Base-by-base conservation (phyloP, 1,140 invertebrate species). In the Brachionus sp. region DNA sequence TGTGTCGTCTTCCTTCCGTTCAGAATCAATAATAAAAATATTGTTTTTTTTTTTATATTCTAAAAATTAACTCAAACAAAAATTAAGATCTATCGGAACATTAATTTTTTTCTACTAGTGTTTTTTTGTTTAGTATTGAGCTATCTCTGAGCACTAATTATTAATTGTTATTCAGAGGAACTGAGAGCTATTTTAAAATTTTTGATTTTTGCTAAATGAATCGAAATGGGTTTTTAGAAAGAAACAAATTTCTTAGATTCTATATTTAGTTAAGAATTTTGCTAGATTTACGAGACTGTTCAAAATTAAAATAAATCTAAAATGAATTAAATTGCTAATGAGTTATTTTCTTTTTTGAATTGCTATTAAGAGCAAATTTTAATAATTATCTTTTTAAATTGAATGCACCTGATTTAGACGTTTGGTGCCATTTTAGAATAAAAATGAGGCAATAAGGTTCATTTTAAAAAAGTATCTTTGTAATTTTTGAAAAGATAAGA, bases 61-160 rank as follows among this genome's bases (percentile, higher is more conserved):
- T 25, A 39, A 70, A 37, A 70, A 44, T 70, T 37, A 70, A 42
- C 37, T 19, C 16, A 70, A 70, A 37, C 37, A 70, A 70, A 39
- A 66, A 66, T 57, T 57, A 57, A 50, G n/a, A 57, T 66, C 64
- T 12, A 12, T 66, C 33, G 66, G 66, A 70, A 70, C 66, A 70
- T 70, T 39, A 70, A 70, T 37, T 70, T 70, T 70, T 37, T n/a
- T 6, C 35, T 70, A 13, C 16, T 33, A 66, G 5, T 33, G 33
- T 12, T 66, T 33, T 66, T 16, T 42, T 70, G 12, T 37, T 70
- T 70, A 5, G 3, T 70, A 39, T 39, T 70, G 35, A 57, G 16
- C 50, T 19, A 19, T 57, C 16, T 57, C 19, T 16, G 9, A n/a
- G 19, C 50, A 19, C 50, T 57, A 57, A 57, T 57, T 57, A 57